These are phyloP conservation scores for Acholoe squamosa DNA, from an alignment of 2,888 invertebrate genomes.

Conservation along the genomic window DNA sequence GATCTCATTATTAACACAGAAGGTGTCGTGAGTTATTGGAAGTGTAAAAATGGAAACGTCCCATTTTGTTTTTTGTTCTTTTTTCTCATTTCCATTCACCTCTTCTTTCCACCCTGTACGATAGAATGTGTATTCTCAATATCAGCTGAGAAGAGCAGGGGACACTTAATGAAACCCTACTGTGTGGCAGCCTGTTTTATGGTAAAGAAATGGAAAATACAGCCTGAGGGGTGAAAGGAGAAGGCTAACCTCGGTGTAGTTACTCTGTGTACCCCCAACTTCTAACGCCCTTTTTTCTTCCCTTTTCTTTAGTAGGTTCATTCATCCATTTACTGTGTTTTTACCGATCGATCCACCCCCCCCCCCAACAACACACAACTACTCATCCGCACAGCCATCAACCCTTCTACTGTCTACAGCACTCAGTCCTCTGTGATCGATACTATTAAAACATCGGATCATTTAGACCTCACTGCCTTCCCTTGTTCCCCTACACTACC, in stretches of 20 bases:
- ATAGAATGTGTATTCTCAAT: not conserved
- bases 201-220: not conserved
- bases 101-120: too few relatives aligned
- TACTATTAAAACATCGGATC: conserved; percentile 39
- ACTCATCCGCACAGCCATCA: too few relatives aligned
- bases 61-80: too few relatives aligned
- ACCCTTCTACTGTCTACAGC: not conserved
- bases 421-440: not conserved
- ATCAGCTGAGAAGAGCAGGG: not conserved
- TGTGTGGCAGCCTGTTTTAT: not conserved
- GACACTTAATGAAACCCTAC: not conserved
- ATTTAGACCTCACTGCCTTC: not conserved
- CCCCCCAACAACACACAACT: not conserved
- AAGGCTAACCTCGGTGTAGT: not conserved
- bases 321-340: conserved; percentile 12
- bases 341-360: not conserved
- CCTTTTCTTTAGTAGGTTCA: conserved; percentile 27
- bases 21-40: too few relatives aligned
- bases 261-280: not conserved
- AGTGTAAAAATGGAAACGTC: too few relatives aligned
- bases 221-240: not conserved
- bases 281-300: not conserved
- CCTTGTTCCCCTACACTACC: not conserved
- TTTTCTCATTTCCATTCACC: too few relatives aligned
- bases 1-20: too few relatives aligned